A percentile compares a stretch with the other conserved stretches of the same genome.
Conservation (phyloP, 2,113 vertebrate genomes). For the Hippocampus comes region DNA sequence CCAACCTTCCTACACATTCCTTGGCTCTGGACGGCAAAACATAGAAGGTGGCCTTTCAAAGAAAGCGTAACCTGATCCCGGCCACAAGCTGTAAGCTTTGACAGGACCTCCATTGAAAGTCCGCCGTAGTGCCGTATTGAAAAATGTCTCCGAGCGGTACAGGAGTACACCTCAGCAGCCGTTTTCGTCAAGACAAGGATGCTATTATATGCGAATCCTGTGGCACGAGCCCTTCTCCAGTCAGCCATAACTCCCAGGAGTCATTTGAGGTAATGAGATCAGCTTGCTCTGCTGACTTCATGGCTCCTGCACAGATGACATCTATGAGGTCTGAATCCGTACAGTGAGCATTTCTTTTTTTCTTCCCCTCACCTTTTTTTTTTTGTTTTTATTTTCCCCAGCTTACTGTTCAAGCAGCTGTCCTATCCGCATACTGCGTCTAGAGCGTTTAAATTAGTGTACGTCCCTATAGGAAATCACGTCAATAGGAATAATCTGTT, state of each 20-base stretch:
- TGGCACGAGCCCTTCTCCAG: constrained; percentile 36
- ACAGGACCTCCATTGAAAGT: constrained; percentile 49
- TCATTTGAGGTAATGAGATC: constrained; percentile 65
- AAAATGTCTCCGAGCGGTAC: background rate
- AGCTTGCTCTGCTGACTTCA: constrained; percentile 51
- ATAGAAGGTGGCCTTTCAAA: constrained; percentile 30
- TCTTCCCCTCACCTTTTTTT: background rate
- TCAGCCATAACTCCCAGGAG: constrained; percentile 43
- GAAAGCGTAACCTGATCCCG: constrained; percentile 29
- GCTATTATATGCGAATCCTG: constrained; percentile 50
- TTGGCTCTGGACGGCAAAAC: constrained; percentile 43
- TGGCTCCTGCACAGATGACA: constrained; percentile 53
- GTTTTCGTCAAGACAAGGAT: constrained; percentile 39
- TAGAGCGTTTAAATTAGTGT: too few species aligned
- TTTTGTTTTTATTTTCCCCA: background rate
- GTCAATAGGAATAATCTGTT: background rate
- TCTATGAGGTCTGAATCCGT: constrained; percentile 52
- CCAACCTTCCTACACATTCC: constrained; percentile 49
- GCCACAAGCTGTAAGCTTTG: constrained; percentile 11
- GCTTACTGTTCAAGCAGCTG: background rate
- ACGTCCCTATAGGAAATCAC: too few species aligned
- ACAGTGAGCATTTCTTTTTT: constrained; percentile 33
- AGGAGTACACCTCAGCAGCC: background rate
- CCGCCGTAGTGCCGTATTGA: background rate
- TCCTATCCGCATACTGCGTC: too few species aligned